Conservation (phyloP, 2,797 vertebrate species). For the Cossypha dichroa region DNA sequence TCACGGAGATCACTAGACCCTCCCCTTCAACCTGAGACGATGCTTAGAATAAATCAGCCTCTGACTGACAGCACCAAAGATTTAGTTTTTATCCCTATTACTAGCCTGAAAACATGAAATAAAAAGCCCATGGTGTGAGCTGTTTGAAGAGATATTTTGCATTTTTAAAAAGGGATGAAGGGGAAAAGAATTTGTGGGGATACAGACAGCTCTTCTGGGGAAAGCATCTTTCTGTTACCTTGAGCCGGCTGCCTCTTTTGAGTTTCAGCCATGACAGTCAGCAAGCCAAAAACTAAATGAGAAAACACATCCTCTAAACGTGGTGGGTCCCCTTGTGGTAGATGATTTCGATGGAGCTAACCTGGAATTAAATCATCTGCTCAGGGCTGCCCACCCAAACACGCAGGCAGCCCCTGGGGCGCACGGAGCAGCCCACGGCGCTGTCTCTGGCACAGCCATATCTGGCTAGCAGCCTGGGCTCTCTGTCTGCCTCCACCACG, state of each 20-base stretch:
- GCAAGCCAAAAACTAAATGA: not conserved
- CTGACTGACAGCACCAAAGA: not conserved
- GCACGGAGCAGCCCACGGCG: not conserved
- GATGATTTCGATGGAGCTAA: not conserved
- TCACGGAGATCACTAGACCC: not conserved
- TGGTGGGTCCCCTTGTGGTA: slow-evolving; percentile 15
- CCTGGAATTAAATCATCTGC: not conserved
- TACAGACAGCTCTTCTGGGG: not conserved
- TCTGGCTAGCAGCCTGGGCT: not conserved
- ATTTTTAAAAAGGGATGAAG: not conserved
- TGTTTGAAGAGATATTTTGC: not conserved
- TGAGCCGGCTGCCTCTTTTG: not conserved
- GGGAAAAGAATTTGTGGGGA: not conserved
- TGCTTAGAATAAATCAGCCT: slow-evolving; percentile 11
- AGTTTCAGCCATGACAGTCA: slow-evolving; percentile 21
- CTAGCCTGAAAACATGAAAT: not conserved
- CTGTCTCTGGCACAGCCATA: not conserved
- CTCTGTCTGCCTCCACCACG: not conserved
- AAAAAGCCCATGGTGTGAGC: not conserved
- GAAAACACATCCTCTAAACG: not conserved
- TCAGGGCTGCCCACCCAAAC: not conserved
- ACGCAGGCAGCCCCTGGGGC: not conserved
- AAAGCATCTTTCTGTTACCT: not conserved
- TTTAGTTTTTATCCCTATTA: not conserved
- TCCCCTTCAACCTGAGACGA: slow-evolving; percentile 7